Evolutionary conservation across 2,113 vertebrate species (phyloP).

Genomic region (Cynoglossus semilaevis): DNA sequence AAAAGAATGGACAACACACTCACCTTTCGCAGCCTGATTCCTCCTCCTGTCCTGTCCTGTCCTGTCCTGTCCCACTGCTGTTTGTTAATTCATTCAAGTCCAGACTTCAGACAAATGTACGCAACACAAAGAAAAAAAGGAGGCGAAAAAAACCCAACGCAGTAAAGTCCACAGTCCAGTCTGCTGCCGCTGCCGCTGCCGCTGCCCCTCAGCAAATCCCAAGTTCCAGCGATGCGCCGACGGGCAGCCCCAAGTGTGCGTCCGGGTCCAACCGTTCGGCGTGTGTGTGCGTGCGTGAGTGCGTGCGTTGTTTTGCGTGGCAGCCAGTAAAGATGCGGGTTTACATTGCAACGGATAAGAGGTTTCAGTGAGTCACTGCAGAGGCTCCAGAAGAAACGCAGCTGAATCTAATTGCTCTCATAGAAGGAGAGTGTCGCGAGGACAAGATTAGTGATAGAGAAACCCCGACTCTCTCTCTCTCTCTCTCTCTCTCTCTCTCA

Average conservation of each 20-base stretch:
- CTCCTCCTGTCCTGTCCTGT: not conserved
- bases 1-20: not conserved
- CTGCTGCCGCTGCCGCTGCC: conserved; percentile 9
- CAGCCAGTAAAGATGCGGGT: conserved; percentile 39
- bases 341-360: conserved; percentile 63
- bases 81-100: conserved; percentile 19
- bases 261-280: conserved; percentile 10
- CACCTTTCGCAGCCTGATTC: conserved; percentile 48
- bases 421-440: conserved; percentile 65
- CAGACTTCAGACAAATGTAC: conserved; percentile 15
- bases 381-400: conserved; percentile 58
- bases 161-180: conserved; percentile 50
- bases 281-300: conserved; percentile 12
- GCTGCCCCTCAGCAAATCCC: conserved; percentile 46
- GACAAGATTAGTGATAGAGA: conserved; percentile 76
- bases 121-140: not conserved
- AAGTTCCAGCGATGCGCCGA: conserved; percentile 43
- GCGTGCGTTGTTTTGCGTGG: conserved; percentile 1
- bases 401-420: conserved; percentile 71
- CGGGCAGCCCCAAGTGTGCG: conserved; percentile 48
- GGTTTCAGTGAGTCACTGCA: conserved; percentile 71
- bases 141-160: conserved; percentile 1
- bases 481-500: conserved; percentile 50
- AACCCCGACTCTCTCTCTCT: conserved; percentile 71
- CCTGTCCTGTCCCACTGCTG: conserved; percentile 8